Evolutionary conservation across 1,140 invertebrate genomes (phyloP).

Genomic region (Pissodes strobi): DNA sequence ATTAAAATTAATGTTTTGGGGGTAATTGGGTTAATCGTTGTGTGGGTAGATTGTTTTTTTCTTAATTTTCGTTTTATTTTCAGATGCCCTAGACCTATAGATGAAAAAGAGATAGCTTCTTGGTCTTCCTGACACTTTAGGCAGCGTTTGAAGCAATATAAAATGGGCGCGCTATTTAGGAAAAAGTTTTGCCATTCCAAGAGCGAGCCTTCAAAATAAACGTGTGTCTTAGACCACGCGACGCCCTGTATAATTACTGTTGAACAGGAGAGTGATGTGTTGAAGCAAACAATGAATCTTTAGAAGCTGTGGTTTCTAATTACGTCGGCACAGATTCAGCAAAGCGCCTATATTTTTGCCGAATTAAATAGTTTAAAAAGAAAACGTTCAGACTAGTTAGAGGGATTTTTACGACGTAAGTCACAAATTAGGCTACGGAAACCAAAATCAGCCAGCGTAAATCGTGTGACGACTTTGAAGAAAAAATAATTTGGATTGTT

Average conservation of each 20-base stretch:
- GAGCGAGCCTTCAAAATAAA: not conserved
- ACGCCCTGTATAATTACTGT: not conserved
- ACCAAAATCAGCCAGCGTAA: not conserved
- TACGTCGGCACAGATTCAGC: not conserved
- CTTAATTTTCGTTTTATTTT: no score
- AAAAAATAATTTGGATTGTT: not conserved
- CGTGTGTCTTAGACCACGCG: not conserved
- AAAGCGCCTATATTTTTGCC: not conserved
- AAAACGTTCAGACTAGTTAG: not conserved
- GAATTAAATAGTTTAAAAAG: not conserved
- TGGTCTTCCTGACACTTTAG: not conserved
- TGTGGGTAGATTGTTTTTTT: no score
- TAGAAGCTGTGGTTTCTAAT: not conserved
- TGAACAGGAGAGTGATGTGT: not conserved
- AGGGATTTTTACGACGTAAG: not conserved
- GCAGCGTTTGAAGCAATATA: not conserved
- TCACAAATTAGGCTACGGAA: not conserved
- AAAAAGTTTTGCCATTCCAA: not conserved
- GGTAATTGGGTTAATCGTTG: no score
- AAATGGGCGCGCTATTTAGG: not conserved
- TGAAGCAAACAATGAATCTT: not conserved
- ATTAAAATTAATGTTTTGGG: no score
- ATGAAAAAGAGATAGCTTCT: no score
- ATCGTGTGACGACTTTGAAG: not conserved
- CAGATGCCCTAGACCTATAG: no score